Base-by-base conservation (phyloP, 2,888 invertebrate species). In the Ophion ellenae region DNA sequence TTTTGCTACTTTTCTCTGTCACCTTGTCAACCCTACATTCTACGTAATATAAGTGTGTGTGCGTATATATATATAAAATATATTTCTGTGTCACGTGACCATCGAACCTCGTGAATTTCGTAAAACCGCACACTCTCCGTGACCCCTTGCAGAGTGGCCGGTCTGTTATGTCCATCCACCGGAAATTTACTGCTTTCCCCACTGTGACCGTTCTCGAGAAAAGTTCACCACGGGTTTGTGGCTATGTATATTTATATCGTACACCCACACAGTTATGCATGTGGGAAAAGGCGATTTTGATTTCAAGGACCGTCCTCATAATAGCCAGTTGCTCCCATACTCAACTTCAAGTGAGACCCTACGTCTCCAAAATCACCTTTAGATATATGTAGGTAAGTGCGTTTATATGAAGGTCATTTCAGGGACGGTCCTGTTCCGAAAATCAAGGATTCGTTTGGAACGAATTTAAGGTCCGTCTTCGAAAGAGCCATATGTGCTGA, bases 131-230 rank as follows among this genome's bases (percentile, higher is more conserved):
- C 73, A 67, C 67, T 67, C 28, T 67, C 67, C 24, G 74, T 76
- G 67, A 86, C 81, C 80, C 45, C 71, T 84, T 47, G 57, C 71
- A 67, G 61, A 63, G 81, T 61, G 11, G 57, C 24, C 36, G 76
- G 20, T 78, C 84, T 74, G 47, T 75, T 85, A 77, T 40, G 74
- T 81, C 75, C 84, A 75, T 84, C 75, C 61, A 67, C 59, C 77
- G 76, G 57, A 78, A 84, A 84, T 84, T 86, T 86, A 80, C 73
- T 70, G 77, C 86, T 78, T 70, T 70, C 20, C 70, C 70, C 79
- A 47, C 70, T 71, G 70, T 71, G 69, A 78, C 69, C 70, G 45
- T 69, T 47, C 69, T 57, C 64, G 53, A 75, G 75, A 82, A 84
- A 82, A 82, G 64, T 84, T 84, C 71, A 59, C 75, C 75, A 53